Evolutionary conservation across 2,888 invertebrate genomes (phyloP), one percentile per base, ranked within the genome.

Genomic region (Dynastes hyllus): DNA sequence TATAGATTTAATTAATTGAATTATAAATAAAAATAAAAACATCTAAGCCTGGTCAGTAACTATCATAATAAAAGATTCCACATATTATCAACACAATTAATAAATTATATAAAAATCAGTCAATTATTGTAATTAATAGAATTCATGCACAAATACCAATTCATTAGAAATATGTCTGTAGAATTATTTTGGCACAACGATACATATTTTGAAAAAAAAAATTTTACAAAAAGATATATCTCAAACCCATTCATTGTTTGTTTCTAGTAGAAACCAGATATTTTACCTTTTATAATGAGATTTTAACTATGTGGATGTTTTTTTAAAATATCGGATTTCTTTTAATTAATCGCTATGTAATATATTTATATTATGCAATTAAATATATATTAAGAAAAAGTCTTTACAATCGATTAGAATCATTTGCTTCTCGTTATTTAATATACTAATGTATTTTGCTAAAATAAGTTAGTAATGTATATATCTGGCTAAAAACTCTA

Each of bases 71-170:
- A 16, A 67, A 67, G 50, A 67, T 67, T 67, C 45, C n/a, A 50
- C 8, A 5, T 8, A 67, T 32, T 16, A 45, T 27, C 27, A 27
- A 67, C 66, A 22, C 45, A 50, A 50, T 50, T 16, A 67, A 45
- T 67, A 67, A 67, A 67, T 58, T 67, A 50, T 67, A 67, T 67
- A 8, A 67, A 67, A 67, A 67, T 67, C 67, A 67, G 67, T 67
- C 67, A 27, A 45, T 50, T 67, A 45, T 45, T 16, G 13, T 67
- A 67, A 67, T 45, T 22, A 45, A 22, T 22, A 63, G 3, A 63
- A 63, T 63, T 32, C 5, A 63, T 29, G 5, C 16, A 58, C 9
- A 63, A 29, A 63, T 32, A 63, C 29, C 22, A 13, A 32, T 29
- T 11, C 27, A 63, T 63, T 13, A 32, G 8, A 5, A 63, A 32